Conservation (phyloP, 37 sponge, comb jelly and placozoan species). For the Haliclona indistincta region DNA sequence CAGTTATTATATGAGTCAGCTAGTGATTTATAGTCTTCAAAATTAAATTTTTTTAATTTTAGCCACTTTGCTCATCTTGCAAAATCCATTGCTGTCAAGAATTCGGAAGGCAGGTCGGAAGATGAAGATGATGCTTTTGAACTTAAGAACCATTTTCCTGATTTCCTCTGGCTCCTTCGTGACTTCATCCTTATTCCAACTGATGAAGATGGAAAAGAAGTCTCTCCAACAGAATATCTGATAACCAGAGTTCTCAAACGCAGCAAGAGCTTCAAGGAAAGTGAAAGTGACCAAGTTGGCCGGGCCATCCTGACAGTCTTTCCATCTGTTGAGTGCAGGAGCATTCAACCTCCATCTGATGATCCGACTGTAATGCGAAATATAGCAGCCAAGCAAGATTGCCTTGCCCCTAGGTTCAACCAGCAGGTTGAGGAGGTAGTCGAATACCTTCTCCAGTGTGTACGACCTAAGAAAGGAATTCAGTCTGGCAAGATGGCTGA, state of each 20-base stretch:
- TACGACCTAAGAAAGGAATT: constrained; percentile 20
- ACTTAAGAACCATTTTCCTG: constrained; percentile 29
- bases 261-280: background rate
- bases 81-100: constrained; percentile 6
- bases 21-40: no score
- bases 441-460: background rate
- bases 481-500: background rate
- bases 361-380: constrained; percentile 6
- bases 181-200: constrained; percentile 2
- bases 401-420: constrained; percentile 17
- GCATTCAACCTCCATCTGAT: constrained; percentile 18
- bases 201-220: constrained; percentile 13
- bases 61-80: constrained; percentile 23
- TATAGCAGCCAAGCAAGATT: constrained; percentile 5
- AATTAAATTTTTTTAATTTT: background rate
- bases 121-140: constrained; percentile 4
- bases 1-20: no score
- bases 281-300: constrained; percentile 9
- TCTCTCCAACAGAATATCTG: constrained; percentile 32
- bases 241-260: background rate
- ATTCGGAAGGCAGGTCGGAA: no score
- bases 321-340: constrained; percentile 27
- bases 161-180: constrained; percentile 54
- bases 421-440: background rate
- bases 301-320: constrained; percentile 9